These are phyloP conservation scores for Eupristina koningsbergeri DNA, from an alignment of 1,140 invertebrate species.

Conservation along the genomic window DNA sequence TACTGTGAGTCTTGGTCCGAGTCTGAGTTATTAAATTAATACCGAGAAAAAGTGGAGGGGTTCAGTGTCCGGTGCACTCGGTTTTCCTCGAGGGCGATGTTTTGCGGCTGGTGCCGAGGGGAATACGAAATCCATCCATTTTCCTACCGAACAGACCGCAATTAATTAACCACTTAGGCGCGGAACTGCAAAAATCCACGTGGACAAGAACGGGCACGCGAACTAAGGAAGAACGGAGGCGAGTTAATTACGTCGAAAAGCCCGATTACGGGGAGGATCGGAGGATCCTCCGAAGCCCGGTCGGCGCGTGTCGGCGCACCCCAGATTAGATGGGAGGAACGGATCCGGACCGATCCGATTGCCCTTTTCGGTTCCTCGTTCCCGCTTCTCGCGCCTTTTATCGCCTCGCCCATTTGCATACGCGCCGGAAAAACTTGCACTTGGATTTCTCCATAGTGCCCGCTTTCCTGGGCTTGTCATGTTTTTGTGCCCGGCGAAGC, in stretches of 20 bases:
- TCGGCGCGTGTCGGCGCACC: conserved; percentile 18
- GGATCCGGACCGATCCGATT: not conserved
- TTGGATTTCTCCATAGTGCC: conserved; percentile 17
- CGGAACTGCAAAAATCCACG: not conserved
- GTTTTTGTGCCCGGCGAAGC: not conserved
- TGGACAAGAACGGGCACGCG: conserved; percentile 4
- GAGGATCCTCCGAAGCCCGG: not conserved
- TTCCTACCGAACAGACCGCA: conserved; percentile 30
- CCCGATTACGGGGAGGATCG: not conserved
- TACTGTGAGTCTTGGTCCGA: not conserved
- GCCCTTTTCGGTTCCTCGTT: conserved; percentile 21
- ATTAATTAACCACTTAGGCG: conserved; percentile 44
- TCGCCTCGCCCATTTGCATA: conserved; percentile 15
- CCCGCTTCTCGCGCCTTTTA: conserved; percentile 12
- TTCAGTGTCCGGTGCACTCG: not conserved
- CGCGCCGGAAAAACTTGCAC: conserved; percentile 25
- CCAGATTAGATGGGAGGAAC: conserved; percentile 19
- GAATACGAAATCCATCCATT: conserved; percentile 16
- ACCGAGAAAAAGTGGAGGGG: not conserved
- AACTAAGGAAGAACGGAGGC: conserved; percentile 22
- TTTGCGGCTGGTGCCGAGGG: not conserved
- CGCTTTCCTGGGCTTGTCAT: not conserved
- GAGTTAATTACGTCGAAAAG: conserved; percentile 44
- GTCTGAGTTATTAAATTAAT: conserved; percentile 17
- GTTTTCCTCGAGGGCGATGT: not conserved